Evolutionary conservation across 2,888 invertebrate species (phyloP).

Genomic region (Parnassius apollo): DNA sequence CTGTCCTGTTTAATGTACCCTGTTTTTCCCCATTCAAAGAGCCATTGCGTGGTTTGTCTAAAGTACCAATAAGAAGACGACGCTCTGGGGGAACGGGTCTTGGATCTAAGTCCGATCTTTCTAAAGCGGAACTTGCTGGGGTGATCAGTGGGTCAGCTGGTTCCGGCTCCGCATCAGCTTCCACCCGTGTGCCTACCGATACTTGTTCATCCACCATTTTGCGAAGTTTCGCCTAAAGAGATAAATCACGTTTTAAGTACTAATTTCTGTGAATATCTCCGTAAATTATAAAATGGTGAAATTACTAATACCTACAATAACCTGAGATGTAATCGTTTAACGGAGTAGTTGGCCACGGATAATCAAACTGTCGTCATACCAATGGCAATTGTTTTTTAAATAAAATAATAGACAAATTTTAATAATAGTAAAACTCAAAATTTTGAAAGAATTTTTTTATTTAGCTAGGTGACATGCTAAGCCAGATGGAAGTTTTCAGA

Average conservation of each 20-base stretch:
- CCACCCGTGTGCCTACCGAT: slow-evolving; percentile 83
- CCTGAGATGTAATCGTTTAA: no score
- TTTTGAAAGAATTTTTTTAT: no score
- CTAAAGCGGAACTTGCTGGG: slow-evolving; percentile 73
- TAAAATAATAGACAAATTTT: no score
- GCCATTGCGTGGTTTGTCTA: slow-evolving; percentile 73
- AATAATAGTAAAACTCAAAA: no score
- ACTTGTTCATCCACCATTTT: slow-evolving; percentile 95
- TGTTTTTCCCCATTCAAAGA: slow-evolving; percentile 70
- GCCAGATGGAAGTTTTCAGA: no score
- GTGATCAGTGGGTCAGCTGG: slow-evolving; percentile 78
- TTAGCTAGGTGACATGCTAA: no score
- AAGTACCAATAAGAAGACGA: slow-evolving; percentile 66
- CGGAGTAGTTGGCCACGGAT: no score
- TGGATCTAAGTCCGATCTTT: slow-evolving; percentile 57
- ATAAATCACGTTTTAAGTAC: not conserved
- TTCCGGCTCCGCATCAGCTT: slow-evolving; percentile 72
- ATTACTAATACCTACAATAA: no score
- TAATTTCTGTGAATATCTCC: no score
- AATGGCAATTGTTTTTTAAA: no score
- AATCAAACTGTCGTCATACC: no score
- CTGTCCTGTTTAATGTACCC: slow-evolving; percentile 62
- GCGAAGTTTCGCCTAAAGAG: slow-evolving; percentile 86
- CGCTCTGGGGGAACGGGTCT: slow-evolving; percentile 68
- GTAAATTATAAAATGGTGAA: no score